These are phyloP conservation scores for Ectropis crepuscularia DNA, from an alignment of 2,888 invertebrate species.

Conservation along the genomic window DNA sequence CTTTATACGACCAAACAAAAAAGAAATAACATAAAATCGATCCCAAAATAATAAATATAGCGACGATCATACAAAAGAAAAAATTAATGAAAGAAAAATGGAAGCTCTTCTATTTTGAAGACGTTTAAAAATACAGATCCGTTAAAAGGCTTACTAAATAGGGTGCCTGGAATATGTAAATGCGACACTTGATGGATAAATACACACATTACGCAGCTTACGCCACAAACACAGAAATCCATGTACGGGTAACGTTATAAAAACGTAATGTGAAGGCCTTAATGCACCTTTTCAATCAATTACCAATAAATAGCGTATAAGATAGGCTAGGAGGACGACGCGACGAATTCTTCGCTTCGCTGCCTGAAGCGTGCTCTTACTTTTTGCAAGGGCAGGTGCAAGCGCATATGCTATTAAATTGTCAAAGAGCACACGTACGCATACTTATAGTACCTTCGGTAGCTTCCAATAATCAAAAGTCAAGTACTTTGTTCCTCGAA, in stretches of 20 bases:
- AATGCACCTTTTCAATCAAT: conserved; percentile 82
- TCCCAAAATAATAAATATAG: too few relatives aligned
- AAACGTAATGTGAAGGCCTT: conserved; percentile 61
- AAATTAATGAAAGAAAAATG: too few relatives aligned
- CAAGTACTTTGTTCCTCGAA: conserved; percentile 47
- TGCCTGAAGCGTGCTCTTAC: conserved; percentile 80
- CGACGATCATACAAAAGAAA: too few relatives aligned
- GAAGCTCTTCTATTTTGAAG: too few relatives aligned
- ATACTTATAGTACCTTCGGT: conserved; percentile 64
- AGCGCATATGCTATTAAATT: conserved; percentile 83
- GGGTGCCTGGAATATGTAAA: conserved; percentile 43
- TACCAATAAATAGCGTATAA: conserved; percentile 81
- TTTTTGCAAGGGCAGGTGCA: conserved; percentile 83
- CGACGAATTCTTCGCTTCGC: conserved; percentile 81
- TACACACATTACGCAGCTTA: conserved; percentile 43
- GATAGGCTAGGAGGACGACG: conserved; percentile 72
- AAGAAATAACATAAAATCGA: too few relatives aligned
- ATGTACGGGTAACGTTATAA: conserved; percentile 62
- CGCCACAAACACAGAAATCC: conserved; percentile 49
- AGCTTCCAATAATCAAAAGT: conserved; percentile 75
- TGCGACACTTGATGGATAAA: conserved; percentile 30
- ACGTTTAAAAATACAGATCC: conserved; percentile 7
- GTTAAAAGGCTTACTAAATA: conserved; percentile 21
- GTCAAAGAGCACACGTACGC: conserved; percentile 78
- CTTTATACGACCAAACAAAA: too few relatives aligned